Evolutionary conservation across 2,888 invertebrate genomes (phyloP).

Genomic region (Yponomeuta cagnagella): DNA sequence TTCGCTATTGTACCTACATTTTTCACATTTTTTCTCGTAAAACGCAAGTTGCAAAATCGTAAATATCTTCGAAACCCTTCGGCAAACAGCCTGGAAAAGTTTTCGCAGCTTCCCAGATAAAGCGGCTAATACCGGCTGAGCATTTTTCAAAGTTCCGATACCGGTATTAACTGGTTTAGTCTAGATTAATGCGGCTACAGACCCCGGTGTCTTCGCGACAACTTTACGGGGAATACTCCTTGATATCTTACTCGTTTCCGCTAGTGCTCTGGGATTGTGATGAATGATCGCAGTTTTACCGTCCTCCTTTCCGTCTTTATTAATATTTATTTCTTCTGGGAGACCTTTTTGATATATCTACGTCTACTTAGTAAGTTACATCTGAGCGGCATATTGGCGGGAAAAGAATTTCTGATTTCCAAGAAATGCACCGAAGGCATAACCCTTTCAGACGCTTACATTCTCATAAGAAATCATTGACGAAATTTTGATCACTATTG

Average conservation of each 20-base stretch:
- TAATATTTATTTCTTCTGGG: neutral
- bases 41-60: neutral
- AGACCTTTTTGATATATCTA: neutral
- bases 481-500: too few relatives aligned
- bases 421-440: too few relatives aligned
- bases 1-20: neutral
- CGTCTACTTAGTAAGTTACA: too few relatives aligned
- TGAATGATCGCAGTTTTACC: neutral
- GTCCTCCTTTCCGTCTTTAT: neutral
- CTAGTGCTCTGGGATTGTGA: neutral
- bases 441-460: too few relatives aligned
- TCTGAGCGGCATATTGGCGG: too few relatives aligned
- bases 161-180: constrained; percentile 11
- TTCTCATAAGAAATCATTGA: too few relatives aligned
- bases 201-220: neutral
- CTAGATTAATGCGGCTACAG: constrained; percentile 13
- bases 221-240: neutral
- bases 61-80: neutral
- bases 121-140: constrained; percentile 5
- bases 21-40: neutral
- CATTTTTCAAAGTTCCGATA: constrained; percentile 14
- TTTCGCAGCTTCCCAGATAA: constrained; percentile 3
- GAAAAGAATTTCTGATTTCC: too few relatives aligned
- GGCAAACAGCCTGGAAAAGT: constrained; percentile 3
- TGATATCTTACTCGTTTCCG: neutral